Evolutionary conservation across 2,797 vertebrate genomes (phyloP).

Genomic region (Rhodeus uyekii): DNA sequence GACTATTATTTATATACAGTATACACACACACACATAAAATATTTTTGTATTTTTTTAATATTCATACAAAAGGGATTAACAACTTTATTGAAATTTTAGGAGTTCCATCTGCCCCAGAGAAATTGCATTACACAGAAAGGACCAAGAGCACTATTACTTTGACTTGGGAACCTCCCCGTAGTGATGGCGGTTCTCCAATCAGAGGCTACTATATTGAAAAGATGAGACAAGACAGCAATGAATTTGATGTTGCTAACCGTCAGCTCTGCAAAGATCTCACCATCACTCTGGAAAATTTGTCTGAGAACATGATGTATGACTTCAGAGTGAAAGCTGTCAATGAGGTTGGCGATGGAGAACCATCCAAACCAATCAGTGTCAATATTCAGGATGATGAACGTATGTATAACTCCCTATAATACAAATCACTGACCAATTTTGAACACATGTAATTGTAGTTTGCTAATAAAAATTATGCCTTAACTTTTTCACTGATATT

Average conservation of each 20-base stretch:
- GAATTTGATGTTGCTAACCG: conserved; percentile 91
- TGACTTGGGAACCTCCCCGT: conserved; percentile 91
- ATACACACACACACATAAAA: no score
- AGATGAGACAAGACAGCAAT: conserved; percentile 87
- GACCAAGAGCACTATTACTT: conserved; percentile 83
- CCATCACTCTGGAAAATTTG: conserved; percentile 86
- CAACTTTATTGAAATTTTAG: conserved; percentile 66
- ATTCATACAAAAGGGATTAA: conserved; percentile 4
- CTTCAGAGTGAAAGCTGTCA: conserved; percentile 93
- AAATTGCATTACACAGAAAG: conserved; percentile 90
- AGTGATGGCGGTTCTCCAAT: conserved; percentile 90
- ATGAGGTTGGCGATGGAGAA: conserved; percentile 88
- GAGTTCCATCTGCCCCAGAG: conserved; percentile 91
- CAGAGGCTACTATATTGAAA: conserved; percentile 92
- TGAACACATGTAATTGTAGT: not conserved
- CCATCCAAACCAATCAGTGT: conserved; percentile 86
- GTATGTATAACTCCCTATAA: conserved; percentile 68
- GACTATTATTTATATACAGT: conserved; percentile 46
- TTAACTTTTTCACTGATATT: not conserved
- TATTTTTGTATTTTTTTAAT: not conserved
- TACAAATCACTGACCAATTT: not conserved
- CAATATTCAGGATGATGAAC: conserved; percentile 91
- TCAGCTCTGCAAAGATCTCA: conserved; percentile 82
- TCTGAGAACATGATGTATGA: conserved; percentile 92
- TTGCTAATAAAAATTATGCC: not conserved